Conservation (phyloP, 2,888 invertebrate species). For the Acronicta psi region DNA sequence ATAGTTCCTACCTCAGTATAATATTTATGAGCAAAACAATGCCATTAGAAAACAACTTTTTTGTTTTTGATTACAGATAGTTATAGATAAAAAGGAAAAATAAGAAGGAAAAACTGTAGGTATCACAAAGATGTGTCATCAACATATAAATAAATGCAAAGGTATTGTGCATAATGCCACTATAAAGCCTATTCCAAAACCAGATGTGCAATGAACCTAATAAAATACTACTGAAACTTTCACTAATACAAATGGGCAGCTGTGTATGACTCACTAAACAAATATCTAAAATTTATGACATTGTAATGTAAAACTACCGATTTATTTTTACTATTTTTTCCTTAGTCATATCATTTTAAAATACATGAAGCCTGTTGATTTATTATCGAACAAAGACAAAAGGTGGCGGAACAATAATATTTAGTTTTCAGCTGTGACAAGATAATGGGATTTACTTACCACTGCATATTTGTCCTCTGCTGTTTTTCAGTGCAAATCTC, state of each 20-base stretch:
- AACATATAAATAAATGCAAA: not conserved
- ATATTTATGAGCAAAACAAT: too few species aligned
- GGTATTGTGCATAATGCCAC: constrained; percentile 15
- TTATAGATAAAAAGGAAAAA: too few species aligned
- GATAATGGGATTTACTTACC: constrained; percentile 62
- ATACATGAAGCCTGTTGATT: constrained; percentile 18
- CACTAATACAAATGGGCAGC: constrained; percentile 53
- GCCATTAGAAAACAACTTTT: too few species aligned
- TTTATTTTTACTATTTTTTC: not conserved
- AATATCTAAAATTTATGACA: not conserved
- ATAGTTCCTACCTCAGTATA: too few species aligned
- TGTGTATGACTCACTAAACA: constrained; percentile 44
- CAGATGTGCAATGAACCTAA: constrained; percentile 8
- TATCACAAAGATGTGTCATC: too few species aligned
- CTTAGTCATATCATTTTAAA: constrained; percentile 14
- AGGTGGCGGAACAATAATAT: constrained; percentile 43
- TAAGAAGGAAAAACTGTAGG: too few species aligned
- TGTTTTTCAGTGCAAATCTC: constrained; percentile 70
- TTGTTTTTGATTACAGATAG: too few species aligned
- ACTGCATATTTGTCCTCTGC: constrained; percentile 74
- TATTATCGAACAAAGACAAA: constrained; percentile 39
- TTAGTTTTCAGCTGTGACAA: constrained; percentile 33
- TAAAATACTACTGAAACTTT: constrained; percentile 46
- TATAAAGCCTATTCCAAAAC: constrained; percentile 3
- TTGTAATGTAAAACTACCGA: not conserved